Evolutionary conservation across 2,797 vertebrate species (phyloP).

Genomic region (Chiroxiphia lanceolata): DNA sequence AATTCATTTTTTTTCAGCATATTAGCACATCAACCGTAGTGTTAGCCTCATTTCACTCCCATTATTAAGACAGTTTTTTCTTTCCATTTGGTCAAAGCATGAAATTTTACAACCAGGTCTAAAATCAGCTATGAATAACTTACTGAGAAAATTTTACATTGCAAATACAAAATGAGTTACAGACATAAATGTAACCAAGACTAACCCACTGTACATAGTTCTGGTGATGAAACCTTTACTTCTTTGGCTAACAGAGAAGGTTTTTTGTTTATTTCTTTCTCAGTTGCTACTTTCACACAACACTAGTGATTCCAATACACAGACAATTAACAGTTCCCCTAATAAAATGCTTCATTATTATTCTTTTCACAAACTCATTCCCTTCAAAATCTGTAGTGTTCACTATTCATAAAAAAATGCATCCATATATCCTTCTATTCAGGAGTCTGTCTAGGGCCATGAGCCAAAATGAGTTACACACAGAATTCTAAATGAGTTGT

Average conservation of each 20-base stretch:
- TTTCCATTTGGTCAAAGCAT: slow-evolving; percentile 16
- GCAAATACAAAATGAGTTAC: background rate
- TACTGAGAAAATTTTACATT: background rate
- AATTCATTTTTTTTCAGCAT: background rate
- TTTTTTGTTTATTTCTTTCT: background rate
- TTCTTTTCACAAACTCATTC: background rate
- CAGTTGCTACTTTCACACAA: background rate
- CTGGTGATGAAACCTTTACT: background rate
- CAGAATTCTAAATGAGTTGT: background rate
- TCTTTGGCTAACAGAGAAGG: background rate
- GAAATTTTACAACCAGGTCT: background rate
- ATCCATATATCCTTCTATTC: background rate
- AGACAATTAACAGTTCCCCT: background rate
- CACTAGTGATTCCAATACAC: background rate
- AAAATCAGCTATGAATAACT: background rate
- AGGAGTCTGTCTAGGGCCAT: background rate
- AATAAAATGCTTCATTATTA: background rate
- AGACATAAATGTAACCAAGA: background rate
- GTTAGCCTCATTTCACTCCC: background rate
- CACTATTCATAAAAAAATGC: background rate
- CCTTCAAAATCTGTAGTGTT: background rate
- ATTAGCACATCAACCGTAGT: background rate
- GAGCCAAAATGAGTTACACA: background rate
- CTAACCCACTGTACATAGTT: background rate
- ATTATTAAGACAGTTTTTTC: background rate